Conservation (phyloP, 2,888 invertebrate genomes). For the Lycophotia porphyrea region DNA sequence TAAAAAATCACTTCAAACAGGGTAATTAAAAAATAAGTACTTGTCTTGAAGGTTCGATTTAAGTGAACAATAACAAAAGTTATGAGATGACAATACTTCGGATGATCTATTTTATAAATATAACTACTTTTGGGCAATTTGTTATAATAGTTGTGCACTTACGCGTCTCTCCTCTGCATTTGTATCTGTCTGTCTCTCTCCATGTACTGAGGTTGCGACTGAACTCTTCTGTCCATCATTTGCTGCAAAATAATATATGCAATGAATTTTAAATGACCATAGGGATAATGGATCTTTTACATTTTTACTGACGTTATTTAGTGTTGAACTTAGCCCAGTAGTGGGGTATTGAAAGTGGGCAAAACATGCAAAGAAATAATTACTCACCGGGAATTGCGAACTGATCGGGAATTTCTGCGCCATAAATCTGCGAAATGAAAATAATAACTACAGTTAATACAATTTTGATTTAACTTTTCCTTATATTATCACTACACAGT, state of each 20-base stretch:
- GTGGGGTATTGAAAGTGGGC: too few relatives aligned
- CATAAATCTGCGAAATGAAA: slow-evolving; percentile 71
- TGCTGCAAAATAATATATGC: slow-evolving; percentile 64
- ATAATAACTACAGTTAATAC: slow-evolving; percentile 31
- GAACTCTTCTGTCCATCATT: slow-evolving; percentile 83
- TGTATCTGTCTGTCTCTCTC: slow-evolving; percentile 82
- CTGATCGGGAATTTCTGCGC: slow-evolving; percentile 80
- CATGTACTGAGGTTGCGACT: slow-evolving; percentile 82
- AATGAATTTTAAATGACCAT: background rate
- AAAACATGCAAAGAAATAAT: background rate
- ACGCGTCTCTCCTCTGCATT: slow-evolving; percentile 80
- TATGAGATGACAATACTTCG: background rate
- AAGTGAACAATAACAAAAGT: background rate
- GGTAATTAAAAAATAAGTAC: too few relatives aligned
- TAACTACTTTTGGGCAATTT: background rate
- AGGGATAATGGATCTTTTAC: too few relatives aligned
- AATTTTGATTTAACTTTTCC: slow-evolving; percentile 37
- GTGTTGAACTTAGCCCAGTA: background rate
- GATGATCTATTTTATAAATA: background rate
- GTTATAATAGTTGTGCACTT: slow-evolving; percentile 43
- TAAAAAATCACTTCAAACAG: too few relatives aligned
- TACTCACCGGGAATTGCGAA: slow-evolving; percentile 75
- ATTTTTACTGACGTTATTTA: background rate
- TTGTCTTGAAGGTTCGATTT: too few relatives aligned
- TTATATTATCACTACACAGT: slow-evolving; percentile 22